Evolutionary conservation across 2,888 invertebrate genomes (phyloP).

Genomic region (Listrodromus nycthemerus): DNA sequence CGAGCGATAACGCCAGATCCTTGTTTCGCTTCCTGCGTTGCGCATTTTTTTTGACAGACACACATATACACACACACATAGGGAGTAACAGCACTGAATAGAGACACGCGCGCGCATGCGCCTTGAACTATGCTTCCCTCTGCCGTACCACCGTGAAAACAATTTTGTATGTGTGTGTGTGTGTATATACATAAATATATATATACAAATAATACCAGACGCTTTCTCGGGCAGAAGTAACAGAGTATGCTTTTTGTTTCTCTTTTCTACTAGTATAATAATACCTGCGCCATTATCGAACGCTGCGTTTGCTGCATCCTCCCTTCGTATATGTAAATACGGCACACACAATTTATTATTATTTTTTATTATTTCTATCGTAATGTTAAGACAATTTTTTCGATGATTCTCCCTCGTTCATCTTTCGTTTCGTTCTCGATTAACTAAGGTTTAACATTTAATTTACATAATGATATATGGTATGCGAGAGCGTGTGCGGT

Average conservation of each 20-base stretch:
- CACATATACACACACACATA: not conserved
- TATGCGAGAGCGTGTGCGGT: slow-evolving; percentile 63
- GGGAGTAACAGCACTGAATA: not conserved
- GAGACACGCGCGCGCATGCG: not conserved
- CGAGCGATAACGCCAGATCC: slow-evolving; percentile 39
- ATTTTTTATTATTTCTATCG: slow-evolving; percentile 46
- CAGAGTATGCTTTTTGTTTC: slow-evolving; percentile 44
- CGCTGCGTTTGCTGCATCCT: slow-evolving; percentile 44
- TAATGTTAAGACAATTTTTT: slow-evolving; percentile 44
- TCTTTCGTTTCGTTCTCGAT: slow-evolving; percentile 33
- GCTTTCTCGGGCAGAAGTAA: slow-evolving; percentile 29
- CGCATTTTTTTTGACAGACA: slow-evolving; percentile 16
- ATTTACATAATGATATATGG: slow-evolving; percentile 43
- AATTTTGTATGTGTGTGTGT: not conserved
- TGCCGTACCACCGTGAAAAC: not conserved
- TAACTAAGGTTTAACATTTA: slow-evolving; percentile 35
- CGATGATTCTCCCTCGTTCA: slow-evolving; percentile 22
- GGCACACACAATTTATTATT: slow-evolving; percentile 61
- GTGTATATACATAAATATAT: slow-evolving; percentile 37
- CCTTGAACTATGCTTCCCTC: slow-evolving; percentile 43
- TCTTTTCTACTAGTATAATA: slow-evolving; percentile 23
- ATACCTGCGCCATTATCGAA: slow-evolving; percentile 38
- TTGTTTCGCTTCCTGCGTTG: slow-evolving; percentile 47
- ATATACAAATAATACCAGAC: slow-evolving; percentile 29
- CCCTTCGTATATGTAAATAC: slow-evolving; percentile 64